Base-by-base conservation (phyloP, 2,797 vertebrate genomes). In the Falco columbarius region DNA sequence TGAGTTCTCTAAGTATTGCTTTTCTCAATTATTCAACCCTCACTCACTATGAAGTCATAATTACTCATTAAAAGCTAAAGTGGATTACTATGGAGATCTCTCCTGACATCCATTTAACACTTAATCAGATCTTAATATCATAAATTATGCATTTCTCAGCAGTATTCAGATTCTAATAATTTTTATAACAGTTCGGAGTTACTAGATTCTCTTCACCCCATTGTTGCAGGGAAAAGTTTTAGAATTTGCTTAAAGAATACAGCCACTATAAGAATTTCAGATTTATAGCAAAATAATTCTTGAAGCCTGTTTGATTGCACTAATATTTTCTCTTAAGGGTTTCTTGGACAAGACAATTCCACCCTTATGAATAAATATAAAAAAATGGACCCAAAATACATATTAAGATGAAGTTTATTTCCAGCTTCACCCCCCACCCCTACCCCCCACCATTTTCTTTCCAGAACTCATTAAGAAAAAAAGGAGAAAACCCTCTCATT, bases 61-160 rank as follows among this genome's bases (percentile, higher is more conserved):
- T 94, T 87, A 88, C 59, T 38, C 90, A 77, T 93, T 94, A 93
- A 92, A 96, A 95, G 68, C 94, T 96, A 94, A 94, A 97, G 92
- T 96, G 94, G 96, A 97, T 97, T 97, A 96, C 83, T 94, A 86
- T 86, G n/a, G 46, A 49, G 81, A 92, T 89, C 59, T 89, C 90
- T 94, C 90, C 93, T 96, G 88, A 93, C 73, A 95, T 94, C 77
- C 89, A 95, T 97, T 97, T 96, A 95, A 89, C 90, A 94, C 76
- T 95, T 96, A 96, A 96, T 95, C 82, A 42, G 87, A 86, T 70
- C 62, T 93, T 93, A 92, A 96, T 93, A 61, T 42, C 42, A 36
- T 84, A 85, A 95, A 96, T 97, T 81, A 92, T 94, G 89, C 67
- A 79, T 91, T 95, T 97, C 94, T 90, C 92, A 61, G 73, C 71